phyloP scores from a whole-genome alignment of 2,113 vertebrate genomes.

The Heteronetta atricapilla region DNA sequence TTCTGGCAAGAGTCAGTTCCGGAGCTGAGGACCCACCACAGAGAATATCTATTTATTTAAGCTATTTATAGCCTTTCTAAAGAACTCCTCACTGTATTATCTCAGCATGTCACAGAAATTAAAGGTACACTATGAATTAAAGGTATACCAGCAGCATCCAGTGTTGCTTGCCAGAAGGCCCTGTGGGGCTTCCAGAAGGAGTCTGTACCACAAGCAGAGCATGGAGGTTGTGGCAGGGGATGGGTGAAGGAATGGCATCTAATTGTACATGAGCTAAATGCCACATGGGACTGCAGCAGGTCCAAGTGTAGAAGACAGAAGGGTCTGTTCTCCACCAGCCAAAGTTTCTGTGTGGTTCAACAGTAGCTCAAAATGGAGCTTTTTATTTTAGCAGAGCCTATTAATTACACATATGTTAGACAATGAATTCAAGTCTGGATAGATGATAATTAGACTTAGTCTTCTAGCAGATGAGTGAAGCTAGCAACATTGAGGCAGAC shows the following conservation, averaged over 20 bases:
- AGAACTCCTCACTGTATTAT: constrained; percentile 69
- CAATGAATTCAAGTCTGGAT: not conserved
- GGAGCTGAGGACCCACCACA: constrained; percentile 68
- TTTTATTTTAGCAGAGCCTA: not conserved
- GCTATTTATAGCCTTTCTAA: constrained; percentile 70
- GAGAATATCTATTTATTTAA: constrained; percentile 75
- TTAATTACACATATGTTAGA: constrained; percentile 45
- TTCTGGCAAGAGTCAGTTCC: constrained; percentile 70
- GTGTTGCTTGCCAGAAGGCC: not conserved
- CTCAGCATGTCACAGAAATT: constrained; percentile 59
- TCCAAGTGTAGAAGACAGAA: not conserved
- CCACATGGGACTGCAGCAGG: not conserved
- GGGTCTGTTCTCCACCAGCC: constrained; percentile 17
- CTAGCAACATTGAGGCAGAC: not conserved
- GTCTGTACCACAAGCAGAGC: fast-evolving
- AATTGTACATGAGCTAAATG: not conserved
- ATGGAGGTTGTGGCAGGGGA: fast-evolving
- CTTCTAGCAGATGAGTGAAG: not conserved
- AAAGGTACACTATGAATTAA: constrained; percentile 65
- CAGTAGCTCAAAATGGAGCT: constrained; percentile 3
- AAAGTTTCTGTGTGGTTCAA: constrained; percentile 3
- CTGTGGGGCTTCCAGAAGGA: not conserved
- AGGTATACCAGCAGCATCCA: not conserved
- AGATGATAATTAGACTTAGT: constrained; percentile 10
- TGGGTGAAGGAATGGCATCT: not conserved